These are phyloP conservation scores for Chrosomus eos DNA, from an alignment of 2,797 vertebrate species.

Conservation along the genomic window DNA sequence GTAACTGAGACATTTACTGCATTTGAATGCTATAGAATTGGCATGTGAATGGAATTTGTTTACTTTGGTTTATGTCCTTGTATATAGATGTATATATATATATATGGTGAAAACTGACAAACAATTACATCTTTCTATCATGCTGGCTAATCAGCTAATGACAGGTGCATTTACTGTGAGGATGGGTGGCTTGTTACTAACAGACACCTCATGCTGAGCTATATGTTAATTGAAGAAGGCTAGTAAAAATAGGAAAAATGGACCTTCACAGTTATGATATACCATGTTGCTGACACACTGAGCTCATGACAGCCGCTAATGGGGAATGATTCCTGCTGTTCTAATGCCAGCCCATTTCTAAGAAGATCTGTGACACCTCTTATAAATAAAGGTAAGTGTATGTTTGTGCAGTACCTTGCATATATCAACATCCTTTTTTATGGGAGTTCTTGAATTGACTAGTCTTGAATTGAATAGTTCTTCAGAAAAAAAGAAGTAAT, in stretches of 20 bases:
- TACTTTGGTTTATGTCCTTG: no score
- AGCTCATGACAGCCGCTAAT: constrained; percentile 58
- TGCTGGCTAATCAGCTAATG: constrained; percentile 43
- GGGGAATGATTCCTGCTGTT: constrained; percentile 53
- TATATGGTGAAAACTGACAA: neutral
- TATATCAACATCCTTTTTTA: neutral
- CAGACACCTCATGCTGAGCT: constrained; percentile 42
- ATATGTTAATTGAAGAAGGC: constrained; percentile 44
- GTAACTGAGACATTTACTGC: neutral
- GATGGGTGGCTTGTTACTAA: constrained; percentile 44
- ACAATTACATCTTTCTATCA: constrained; percentile 35
- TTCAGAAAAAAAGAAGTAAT: neutral
- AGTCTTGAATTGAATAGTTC: neutral
- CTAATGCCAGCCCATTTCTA: constrained; percentile 17
- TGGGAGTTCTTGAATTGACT: neutral
- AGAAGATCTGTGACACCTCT: neutral
- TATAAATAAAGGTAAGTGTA: neutral
- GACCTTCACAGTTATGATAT: constrained; percentile 49
- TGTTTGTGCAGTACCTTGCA: neutral
- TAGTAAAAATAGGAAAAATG: constrained; percentile 47
- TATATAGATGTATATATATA: neutral
- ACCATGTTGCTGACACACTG: constrained; percentile 54
- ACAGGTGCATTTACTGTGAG: constrained; percentile 27
- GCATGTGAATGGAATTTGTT: no score
- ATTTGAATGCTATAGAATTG: no score